These are phyloP conservation scores for Hirtodrosophila duncani DNA, from an alignment of 2,888 invertebrate species.

Conservation along the genomic window DNA sequence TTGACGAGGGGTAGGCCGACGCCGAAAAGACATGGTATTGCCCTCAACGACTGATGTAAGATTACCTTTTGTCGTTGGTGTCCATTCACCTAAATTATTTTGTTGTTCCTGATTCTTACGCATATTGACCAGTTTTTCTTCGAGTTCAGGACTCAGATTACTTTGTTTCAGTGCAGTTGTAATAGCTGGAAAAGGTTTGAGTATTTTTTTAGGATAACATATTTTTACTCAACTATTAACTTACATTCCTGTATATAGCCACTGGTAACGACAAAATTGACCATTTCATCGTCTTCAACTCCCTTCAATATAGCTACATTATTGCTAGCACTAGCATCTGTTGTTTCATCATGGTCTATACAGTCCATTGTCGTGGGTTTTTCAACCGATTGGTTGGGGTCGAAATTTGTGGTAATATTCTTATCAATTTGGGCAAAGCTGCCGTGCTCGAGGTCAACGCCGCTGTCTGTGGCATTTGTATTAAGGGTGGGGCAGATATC, in stretches of 20 bases:
- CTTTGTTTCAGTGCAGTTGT: conserved; percentile 94
- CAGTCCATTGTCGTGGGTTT: conserved; percentile 28
- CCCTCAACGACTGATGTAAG: conserved; percentile 20
- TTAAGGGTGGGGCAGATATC: conserved; percentile 10
- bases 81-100: conserved; percentile 70
- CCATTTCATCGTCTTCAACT: conserved; percentile 39
- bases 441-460: conserved; percentile 18
- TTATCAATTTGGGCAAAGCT: conserved; percentile 52
- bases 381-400: conserved; percentile 21
- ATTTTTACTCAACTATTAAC: too few relatives aligned
- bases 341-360: conserved; percentile 31
- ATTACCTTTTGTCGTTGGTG: conserved; percentile 12
- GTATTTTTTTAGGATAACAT: background rate
- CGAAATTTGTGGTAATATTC: conserved; percentile 36
- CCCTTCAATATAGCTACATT: conserved; percentile 18
- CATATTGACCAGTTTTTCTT: conserved; percentile 92
- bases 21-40: conserved; percentile 22
- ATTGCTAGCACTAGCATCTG: conserved; percentile 9
- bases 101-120: conserved; percentile 91
- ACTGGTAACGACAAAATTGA: conserved; percentile 90
- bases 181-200: conserved; percentile 82
- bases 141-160: conserved; percentile 93
- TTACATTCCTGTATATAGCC: conserved; percentile 96
- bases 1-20: conserved; percentile 32
- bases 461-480: conserved; percentile 22